These are phyloP conservation scores for Caracal caracal DNA, from an alignment of 2,113 vertebrate genomes.

Conservation along the genomic window DNA sequence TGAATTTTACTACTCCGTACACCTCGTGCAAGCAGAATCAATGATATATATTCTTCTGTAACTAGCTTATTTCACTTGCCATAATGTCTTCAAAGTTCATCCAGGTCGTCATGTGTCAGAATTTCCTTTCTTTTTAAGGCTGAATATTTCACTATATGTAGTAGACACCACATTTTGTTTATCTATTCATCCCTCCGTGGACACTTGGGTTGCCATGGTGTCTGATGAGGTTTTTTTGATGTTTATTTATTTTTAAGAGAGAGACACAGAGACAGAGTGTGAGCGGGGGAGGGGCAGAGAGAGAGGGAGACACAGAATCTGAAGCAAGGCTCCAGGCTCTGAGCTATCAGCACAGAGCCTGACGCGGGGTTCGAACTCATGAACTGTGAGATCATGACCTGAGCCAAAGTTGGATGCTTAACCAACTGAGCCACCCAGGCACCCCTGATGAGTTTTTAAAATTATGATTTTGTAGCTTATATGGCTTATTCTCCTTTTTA, in stretches of 20 bases:
- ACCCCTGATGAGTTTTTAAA: neutral
- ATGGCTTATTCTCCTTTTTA: neutral
- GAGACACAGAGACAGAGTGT: too few species aligned
- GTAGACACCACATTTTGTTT: neutral
- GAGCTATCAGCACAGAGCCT: too few species aligned
- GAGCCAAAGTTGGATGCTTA: too few species aligned
- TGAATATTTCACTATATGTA: neutral
- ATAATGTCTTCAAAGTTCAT: neutral
- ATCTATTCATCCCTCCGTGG: neutral
- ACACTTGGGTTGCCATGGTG: neutral
- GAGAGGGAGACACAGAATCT: too few species aligned
- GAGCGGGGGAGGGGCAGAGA: rapidly evolving
- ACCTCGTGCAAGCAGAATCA: neutral
- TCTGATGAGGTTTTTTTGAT: neutral
- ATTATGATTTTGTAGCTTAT: neutral
- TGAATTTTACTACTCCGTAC: neutral
- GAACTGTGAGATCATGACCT: too few species aligned
- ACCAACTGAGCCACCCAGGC: too few species aligned
- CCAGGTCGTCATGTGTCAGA: neutral
- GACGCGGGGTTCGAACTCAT: too few species aligned
- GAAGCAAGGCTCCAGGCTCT: too few species aligned
- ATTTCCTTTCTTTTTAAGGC: neutral
- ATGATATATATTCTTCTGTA: neutral
- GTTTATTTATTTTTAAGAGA: too few species aligned
- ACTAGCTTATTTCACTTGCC: neutral